Evolutionary conservation across 2,797 vertebrate genomes (phyloP), one percentile per base, ranked within the genome.

Genomic region (Scolopax bukidnonensis): DNA sequence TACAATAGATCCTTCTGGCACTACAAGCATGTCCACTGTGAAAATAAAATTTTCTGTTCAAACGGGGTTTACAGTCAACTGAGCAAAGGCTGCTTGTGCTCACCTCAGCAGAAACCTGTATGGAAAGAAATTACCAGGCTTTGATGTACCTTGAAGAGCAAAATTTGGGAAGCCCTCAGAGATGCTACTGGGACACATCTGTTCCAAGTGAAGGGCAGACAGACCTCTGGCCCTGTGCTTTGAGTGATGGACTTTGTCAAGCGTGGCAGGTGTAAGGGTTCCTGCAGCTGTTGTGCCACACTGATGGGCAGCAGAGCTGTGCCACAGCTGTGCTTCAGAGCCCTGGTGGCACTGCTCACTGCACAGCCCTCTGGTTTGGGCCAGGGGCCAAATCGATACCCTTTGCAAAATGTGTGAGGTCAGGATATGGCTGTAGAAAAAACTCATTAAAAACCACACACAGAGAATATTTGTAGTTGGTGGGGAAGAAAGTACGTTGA

Each of bases 11-110:
- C 33, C 33, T 76, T 88, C 69, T 47, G 74, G 83, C 50, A 90
- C 51, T 28, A 59, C 50, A 61, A 3, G 3, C 0, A 0, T 12
- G 12, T 43, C 73, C 4, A 14, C 5, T 45, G 40, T 59, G 33
- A 87, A 90, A 87, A 59, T 19, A 36, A 57, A 67, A 30, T 56
- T 74, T 89, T 84, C 48, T 71, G 18, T 84, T 95, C 33, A 53
- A 83, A 64, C 9, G 24, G 51, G 13, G 8, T 33, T 76, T 84
- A 54, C 43, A 84, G 36, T 60, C 54, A 78, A 65, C 51, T 56
- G 32, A 89, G 51, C 12, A 83, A 93, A 78, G 41, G 19, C 8
- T 61, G 25, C 33, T 83, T 74, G 51, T 48, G 18, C 6, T 74
- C 2, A 4, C 28, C 81, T 83, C 60, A 57, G 56, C 40, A 87